Conservation (phyloP, 2,113 vertebrate genomes). For the Cryptomyrus ogoouensis region DNA sequence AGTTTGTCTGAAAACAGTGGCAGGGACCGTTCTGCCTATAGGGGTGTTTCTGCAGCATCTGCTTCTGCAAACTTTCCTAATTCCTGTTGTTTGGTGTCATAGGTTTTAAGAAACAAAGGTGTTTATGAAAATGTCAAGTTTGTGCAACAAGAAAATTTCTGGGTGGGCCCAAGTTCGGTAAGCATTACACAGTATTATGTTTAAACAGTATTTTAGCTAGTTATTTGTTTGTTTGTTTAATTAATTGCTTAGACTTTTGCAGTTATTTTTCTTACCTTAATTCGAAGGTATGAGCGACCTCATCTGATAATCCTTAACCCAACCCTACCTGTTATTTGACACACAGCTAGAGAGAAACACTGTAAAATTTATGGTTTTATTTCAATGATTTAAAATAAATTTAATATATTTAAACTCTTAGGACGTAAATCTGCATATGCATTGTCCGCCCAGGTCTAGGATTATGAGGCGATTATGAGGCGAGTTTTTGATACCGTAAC, state of each 20-base stretch:
- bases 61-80: not conserved
- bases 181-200: slow-evolving; percentile 37
- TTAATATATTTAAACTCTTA: not conserved
- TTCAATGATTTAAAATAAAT: not conserved
- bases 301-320: not conserved
- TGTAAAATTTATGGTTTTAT: not conserved
- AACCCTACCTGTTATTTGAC: not conserved
- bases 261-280: not conserved
- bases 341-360: not conserved
- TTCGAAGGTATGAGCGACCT: not conserved
- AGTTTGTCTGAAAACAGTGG: not conserved
- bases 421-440: not conserved
- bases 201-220: not conserved
- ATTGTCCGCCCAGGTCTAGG: not conserved
- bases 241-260: not conserved
- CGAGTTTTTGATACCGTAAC: not conserved
- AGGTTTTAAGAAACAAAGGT: slow-evolving; percentile 95
- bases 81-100: not conserved
- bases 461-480: not conserved
- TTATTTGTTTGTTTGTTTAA: not conserved
- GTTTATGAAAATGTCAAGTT: slow-evolving; percentile 98
- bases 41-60: not conserved
- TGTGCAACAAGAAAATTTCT: slow-evolving; percentile 97
- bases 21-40: not conserved
- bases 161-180: slow-evolving; percentile 96